These are phyloP conservation scores for Heliconius congener DNA, from an alignment of 1,140 invertebrate species.

Conservation along the genomic window DNA sequence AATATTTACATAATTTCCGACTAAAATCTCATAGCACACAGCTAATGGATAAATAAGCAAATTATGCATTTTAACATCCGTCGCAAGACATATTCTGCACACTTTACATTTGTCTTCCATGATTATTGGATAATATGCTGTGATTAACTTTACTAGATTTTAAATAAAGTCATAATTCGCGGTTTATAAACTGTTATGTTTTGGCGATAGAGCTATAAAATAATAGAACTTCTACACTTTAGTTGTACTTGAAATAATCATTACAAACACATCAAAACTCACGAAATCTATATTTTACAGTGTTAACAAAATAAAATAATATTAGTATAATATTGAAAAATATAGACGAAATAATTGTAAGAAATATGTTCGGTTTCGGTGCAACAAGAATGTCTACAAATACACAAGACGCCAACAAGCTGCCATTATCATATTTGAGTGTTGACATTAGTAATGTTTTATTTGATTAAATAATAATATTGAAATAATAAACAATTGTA, in stretches of 20 bases:
- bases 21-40: slow-evolving; percentile 56
- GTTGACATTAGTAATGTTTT: slow-evolving; percentile 28
- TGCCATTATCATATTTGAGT: slow-evolving; percentile 37
- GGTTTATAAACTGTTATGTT: slow-evolving; percentile 35
- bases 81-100: slow-evolving; percentile 62
- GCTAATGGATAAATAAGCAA: slow-evolving; percentile 49
- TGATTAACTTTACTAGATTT: slow-evolving; percentile 19
- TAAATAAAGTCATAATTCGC: slow-evolving; percentile 49
- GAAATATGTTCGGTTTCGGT: slow-evolving; percentile 41
- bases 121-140: slow-evolving; percentile 23
- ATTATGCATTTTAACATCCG: slow-evolving; percentile 55
- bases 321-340: slow-evolving; percentile 13
- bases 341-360: slow-evolving; percentile 17
- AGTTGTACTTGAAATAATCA: slow-evolving; percentile 23
- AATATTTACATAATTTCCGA: slow-evolving; percentile 59
- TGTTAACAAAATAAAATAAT: slow-evolving; percentile 30
- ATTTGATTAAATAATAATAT: slow-evolving; percentile 14
- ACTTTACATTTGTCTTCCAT: slow-evolving; percentile 58
- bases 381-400: slow-evolving; percentile 63
- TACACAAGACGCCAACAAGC: slow-evolving; percentile 63
- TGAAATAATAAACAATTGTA: background rate
- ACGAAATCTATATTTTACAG: slow-evolving; percentile 23
- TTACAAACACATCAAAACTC: slow-evolving; percentile 11
- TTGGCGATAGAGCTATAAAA: slow-evolving; percentile 64
- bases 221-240: slow-evolving; percentile 59